These are phyloP conservation scores for Hippocampus barbouri DNA, from an alignment of 2,113 vertebrate species.

Conservation along the genomic window DNA sequence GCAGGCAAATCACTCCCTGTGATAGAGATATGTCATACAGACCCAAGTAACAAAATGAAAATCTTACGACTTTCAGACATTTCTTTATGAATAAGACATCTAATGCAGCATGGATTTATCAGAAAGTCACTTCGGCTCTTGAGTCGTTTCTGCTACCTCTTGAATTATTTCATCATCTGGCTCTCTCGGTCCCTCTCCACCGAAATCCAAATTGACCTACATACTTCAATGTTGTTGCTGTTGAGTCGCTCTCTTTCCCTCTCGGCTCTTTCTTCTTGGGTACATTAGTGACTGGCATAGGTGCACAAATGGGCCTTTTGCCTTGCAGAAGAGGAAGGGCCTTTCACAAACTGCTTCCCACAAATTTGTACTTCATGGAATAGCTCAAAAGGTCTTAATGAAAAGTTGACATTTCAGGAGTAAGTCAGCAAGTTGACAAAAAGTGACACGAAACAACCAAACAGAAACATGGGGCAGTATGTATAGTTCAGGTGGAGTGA, in stretches of 20 bases:
- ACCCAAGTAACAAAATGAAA: not conserved
- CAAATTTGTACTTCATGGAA: not conserved
- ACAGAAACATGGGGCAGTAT: not conserved
- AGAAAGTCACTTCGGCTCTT: slow-evolving; percentile 4
- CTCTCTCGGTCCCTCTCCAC: slow-evolving; percentile 9
- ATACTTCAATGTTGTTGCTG: slow-evolving; percentile 13
- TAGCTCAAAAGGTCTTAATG: not conserved
- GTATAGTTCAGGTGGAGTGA: too few species aligned
- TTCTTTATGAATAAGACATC: not conserved
- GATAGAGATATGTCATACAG: not conserved
- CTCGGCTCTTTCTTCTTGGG: slow-evolving; percentile 2
- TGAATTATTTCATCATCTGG: slow-evolving; percentile 27
- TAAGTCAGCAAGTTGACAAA: not conserved
- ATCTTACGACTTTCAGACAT: too few species aligned
- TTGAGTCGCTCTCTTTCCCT: slow-evolving; percentile 4
- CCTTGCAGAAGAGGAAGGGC: not conserved
- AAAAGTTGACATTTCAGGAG: not conserved
- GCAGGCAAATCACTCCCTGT: slow-evolving; percentile 23
- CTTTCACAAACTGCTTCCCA: not conserved
- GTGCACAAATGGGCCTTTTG: not conserved
- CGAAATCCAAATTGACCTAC: slow-evolving; percentile 19
- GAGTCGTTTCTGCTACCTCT: slow-evolving; percentile 13
- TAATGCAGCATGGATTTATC: slow-evolving; percentile 3
- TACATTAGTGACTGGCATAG: not conserved
- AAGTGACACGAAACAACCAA: not conserved